These are phyloP conservation scores for Ylistrum balloti DNA, from an alignment of 1,140 invertebrate species.

Conservation along the genomic window DNA sequence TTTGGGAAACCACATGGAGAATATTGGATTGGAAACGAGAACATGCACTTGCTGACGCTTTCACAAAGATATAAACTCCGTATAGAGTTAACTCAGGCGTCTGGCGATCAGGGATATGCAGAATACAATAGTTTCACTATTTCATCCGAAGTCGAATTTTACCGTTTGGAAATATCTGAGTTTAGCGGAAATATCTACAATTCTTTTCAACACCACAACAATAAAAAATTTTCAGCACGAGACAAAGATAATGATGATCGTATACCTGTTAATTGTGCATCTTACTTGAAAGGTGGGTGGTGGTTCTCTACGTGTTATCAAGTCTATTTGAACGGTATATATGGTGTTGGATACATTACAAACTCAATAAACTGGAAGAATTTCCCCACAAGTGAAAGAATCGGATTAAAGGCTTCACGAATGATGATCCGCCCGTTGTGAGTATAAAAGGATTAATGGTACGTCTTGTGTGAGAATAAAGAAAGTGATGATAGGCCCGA, in stretches of 20 bases:
- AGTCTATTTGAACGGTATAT: background rate
- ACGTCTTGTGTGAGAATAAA: too few relatives aligned
- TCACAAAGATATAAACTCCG: background rate
- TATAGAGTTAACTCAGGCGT: background rate
- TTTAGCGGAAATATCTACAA: background rate
- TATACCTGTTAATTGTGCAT: background rate
- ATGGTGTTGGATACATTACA: background rate
- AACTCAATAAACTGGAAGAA: background rate
- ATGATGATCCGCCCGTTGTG: background rate
- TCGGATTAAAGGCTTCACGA: background rate
- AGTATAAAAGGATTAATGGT: background rate
- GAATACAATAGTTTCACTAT: background rate
- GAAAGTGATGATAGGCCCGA: too few relatives aligned
- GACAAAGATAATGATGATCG: background rate
- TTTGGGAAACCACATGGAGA: conserved; percentile 91
- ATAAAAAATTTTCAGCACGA: background rate
- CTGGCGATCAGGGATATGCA: background rate
- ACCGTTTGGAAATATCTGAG: background rate
- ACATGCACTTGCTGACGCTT: background rate
- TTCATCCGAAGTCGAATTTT: background rate
- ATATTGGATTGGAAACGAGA: conserved; percentile 79
- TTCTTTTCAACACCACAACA: background rate
- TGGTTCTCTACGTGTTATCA: background rate
- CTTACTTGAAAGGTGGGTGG: background rate
- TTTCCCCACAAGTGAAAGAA: background rate